Conservation (phyloP, 2,888 invertebrate genomes). For the Leptopilina drosophilae region DNA sequence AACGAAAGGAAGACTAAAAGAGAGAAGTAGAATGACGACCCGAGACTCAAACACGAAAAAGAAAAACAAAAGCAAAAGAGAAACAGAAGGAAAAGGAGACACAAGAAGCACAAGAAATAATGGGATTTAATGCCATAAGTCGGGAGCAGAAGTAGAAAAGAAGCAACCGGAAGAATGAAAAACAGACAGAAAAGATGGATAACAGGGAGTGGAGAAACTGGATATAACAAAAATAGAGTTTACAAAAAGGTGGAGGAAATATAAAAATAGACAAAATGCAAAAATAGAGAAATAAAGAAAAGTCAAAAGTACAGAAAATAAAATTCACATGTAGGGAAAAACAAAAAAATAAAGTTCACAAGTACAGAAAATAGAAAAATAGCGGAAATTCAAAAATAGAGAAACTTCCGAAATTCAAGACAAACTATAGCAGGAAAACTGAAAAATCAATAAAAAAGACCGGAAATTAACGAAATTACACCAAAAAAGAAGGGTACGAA, state of each 20-base stretch:
- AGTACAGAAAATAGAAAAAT: not conserved
- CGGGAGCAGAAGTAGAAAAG: not conserved
- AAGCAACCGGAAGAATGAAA: not conserved
- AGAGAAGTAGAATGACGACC: conserved; percentile 39
- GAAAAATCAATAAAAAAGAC: not conserved
- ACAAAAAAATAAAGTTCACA: not conserved
- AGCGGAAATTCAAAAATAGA: not conserved
- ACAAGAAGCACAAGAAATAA: conserved; percentile 5
- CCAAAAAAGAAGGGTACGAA: not conserved
- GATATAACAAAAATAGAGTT: not conserved
- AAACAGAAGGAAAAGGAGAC: no score
- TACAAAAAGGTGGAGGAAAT: not conserved
- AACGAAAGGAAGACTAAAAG: conserved; percentile 56
- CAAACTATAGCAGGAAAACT: not conserved
- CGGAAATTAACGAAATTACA: not conserved
- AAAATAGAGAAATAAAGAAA: no score
- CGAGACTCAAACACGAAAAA: conserved; percentile 44
- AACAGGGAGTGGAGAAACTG: no score
- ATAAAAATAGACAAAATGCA: no score
- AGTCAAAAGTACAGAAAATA: no score
- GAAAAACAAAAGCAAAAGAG: not conserved
- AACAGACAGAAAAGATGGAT: no score
- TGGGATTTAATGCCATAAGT: not conserved
- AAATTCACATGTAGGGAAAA: not conserved
- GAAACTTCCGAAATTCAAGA: no score